Base-by-base conservation (phyloP, 2,113 vertebrate genomes). In the Calidris pygmaea region DNA sequence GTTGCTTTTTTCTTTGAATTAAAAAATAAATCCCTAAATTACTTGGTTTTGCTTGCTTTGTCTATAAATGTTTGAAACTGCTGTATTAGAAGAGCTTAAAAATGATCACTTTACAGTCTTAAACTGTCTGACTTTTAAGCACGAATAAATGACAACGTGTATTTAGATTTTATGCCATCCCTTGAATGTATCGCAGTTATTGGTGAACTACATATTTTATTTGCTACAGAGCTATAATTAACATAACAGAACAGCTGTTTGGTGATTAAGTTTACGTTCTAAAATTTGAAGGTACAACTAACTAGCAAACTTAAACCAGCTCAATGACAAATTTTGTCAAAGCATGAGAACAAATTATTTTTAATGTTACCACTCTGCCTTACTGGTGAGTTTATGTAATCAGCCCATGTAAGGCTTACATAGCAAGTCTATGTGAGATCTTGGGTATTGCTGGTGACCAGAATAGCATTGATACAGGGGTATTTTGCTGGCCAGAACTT, bases 311-410 rank as follows among this genome's bases (percentile, higher is more conserved):
- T 60, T 82, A 14, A 93, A 59, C 34, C 16, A 58, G 30, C 26
- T 53, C 32, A 39, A 9, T 77, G 32, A 45, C 34, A 70, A 56
- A 45, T 52, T 77, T 70, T 72, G 3, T 58, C 50, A 92, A 22
- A 65, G 7, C 1, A 0, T 58, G 24, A 37, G 22, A 47, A 91
- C 23, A 73, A 15, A 32, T 8, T 3, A 0, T 6, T 35, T 71
- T 87, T 68, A 32, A 52, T 53, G 24, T 55, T 84, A 15, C 34
- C 18, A 2, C 37, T 80, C 73, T 63, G n/a, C 41, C 74, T 59
- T 52, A 26, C 27, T 83, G 39, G 3, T 86, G 29, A 48, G 14
- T 32, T 73, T 37, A 19, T 27, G 37, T 73, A 35, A 15, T 23
- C 19, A 47, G 13, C 27, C 21, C 60, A 4, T 34, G 14, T 70